phyloP scores from a whole-genome alignment of 2,888 invertebrate species.

The Alloplasta piceator region DNA sequence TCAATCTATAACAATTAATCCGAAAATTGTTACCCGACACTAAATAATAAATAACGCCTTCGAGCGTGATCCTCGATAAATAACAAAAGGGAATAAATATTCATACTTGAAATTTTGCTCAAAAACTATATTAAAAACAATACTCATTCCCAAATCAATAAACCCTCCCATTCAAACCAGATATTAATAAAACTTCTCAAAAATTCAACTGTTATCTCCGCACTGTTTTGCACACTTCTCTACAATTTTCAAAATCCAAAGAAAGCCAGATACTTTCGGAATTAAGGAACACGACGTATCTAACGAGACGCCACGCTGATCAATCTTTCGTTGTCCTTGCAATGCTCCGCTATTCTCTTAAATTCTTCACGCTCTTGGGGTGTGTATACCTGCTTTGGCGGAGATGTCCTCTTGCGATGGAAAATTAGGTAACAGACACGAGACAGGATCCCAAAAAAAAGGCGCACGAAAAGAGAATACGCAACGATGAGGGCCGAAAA shows the following conservation, averaged over 20 bases:
- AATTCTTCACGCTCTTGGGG: conserved; percentile 39
- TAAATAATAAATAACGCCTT: too few relatives aligned
- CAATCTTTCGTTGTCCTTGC: not conserved
- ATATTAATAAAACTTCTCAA: too few relatives aligned
- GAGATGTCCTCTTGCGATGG: conserved; percentile 25
- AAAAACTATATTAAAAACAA: too few relatives aligned
- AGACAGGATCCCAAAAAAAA: conserved; percentile 33
- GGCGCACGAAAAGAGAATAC: not conserved
- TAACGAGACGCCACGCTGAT: conserved; percentile 21
- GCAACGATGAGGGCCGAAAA: conserved; percentile 19
- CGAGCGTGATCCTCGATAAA: too few relatives aligned
- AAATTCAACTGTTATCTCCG: too few relatives aligned
- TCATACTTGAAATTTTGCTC: too few relatives aligned
- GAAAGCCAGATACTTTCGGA: conserved; percentile 25
- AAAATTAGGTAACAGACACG: conserved; percentile 48
- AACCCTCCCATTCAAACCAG: too few relatives aligned
- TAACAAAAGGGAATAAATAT: too few relatives aligned
- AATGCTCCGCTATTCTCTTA: conserved; percentile 20
- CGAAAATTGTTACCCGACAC: too few relatives aligned
- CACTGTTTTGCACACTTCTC: too few relatives aligned
- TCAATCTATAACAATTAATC: too few relatives aligned
- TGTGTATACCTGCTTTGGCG: conserved; percentile 27
- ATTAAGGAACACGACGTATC: not conserved
- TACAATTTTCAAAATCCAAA: conserved; percentile 5
- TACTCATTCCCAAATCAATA: too few relatives aligned